Percentiles rank a stretch among this genome's conserved stretches.
These are phyloP conservation scores for Pyrocoelia pectoralis DNA, from an alignment of 2,888 invertebrate species.

Conservation along the genomic window DNA sequence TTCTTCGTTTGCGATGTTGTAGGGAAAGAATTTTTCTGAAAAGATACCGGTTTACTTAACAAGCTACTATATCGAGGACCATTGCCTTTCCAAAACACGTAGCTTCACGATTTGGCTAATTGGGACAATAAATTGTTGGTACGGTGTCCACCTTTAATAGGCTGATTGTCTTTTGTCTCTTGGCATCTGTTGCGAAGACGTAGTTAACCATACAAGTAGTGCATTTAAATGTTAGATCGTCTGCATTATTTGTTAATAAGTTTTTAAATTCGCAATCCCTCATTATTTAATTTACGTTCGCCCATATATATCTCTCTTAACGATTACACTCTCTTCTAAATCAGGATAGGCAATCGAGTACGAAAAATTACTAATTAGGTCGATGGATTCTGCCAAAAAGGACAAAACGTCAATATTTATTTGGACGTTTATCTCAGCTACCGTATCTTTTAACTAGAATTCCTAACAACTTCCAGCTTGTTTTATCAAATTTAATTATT, in stretches of 20 bases:
- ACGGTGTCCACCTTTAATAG: constrained; percentile 62
- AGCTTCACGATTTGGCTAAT: constrained; percentile 64
- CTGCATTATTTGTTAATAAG: background rate
- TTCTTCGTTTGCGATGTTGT: constrained; percentile 29
- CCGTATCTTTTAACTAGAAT: constrained; percentile 48
- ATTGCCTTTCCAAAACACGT: constrained; percentile 62
- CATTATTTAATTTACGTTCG: no score
- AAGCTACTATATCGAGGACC: constrained; percentile 50
- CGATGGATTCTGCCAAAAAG: background rate
- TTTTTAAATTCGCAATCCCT: background rate
- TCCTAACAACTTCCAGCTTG: constrained; percentile 48
- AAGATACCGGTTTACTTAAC: constrained; percentile 47
- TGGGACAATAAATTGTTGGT: constrained; percentile 65
- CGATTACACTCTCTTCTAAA: background rate
- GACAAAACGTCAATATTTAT: constrained; percentile 19
- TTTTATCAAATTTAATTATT: constrained; percentile 53
- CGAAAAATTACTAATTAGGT: background rate
- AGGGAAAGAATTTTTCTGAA: constrained; percentile 33
- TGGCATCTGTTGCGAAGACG: constrained; percentile 55
- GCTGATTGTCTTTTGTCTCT: constrained; percentile 62
- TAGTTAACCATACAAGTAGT: constrained; percentile 32
- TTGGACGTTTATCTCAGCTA: constrained; percentile 46
- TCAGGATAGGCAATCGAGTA: background rate
- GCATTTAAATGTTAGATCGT: constrained; percentile 9
- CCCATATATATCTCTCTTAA: background rate